Evolutionary conservation across 64 coral and sea anemone genomes (phyloP), one percentile per base, ranked within the genome.

Genomic region (Catalaphyllia jardinei): DNA sequence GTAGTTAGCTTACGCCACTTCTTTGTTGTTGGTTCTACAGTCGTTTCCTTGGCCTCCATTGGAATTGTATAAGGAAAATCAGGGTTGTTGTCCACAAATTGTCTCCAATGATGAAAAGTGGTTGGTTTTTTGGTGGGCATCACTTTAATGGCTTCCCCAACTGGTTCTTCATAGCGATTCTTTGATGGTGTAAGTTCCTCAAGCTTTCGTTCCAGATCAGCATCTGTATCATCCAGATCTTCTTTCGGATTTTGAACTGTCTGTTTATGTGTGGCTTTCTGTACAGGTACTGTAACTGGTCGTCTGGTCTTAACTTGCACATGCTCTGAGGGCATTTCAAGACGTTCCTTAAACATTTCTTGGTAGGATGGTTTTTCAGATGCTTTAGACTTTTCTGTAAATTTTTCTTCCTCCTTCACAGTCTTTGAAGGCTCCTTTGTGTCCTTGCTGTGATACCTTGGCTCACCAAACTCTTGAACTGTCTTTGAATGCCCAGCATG

Each of bases 71-170:
- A 83, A 19, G 52, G 18, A 83, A 92, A 96, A 25, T 90, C 90
- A 62, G 94, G 94, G 71, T 96, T 96, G 67, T 96, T 96, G 82
- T 96, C 94, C 15, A 93, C 76, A 86, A 93, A 96, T 6, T 90
- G 80, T 22, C 95, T 86, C 72, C 89, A 89, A 8, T 87, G 81
- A 88, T 96, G 95, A 87, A 88, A 89, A 9, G 57, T 82, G 65
- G 81, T 25, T 19, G 78, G 74, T 31, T 91, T 72, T 38, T 31
- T 18, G 22, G 38, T 73, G 65, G 67, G 19, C 0, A 35, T 6
- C 19, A 31, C n/a, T 38, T 83, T 20, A 17, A 31, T 12, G 55
- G 8, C 18, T 65, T 17, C 4, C 16, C 29, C 55, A 83, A 24
- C 27, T 19, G 17, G 55, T 62, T 83, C 35, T 52, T 62, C 2